Percentiles rank a stretch among this genome's conserved stretches.
phyloP scores from a whole-genome alignment of 2,888 invertebrate genomes.

The Tipula vernalis region DNA sequence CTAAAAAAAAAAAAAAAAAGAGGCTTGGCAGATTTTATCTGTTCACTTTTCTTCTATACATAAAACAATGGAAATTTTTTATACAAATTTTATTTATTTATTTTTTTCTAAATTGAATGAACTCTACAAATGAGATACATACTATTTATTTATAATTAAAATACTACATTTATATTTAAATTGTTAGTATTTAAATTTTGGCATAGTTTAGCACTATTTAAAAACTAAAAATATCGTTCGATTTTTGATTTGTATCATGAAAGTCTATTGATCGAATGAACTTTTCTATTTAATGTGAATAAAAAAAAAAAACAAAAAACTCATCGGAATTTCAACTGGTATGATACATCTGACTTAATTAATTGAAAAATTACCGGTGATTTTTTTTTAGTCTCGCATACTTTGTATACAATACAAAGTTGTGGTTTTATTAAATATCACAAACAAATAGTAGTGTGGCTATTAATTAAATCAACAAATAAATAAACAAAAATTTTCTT shows the following conservation, averaged over 20 bases:
- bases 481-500: background rate
- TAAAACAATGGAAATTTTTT: background rate
- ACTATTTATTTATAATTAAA: background rate
- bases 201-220: background rate
- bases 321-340: background rate
- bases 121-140: background rate
- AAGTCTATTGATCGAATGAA: conserved; percentile 8
- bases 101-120: background rate
- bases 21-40: background rate
- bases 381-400: background rate
- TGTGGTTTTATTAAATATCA: background rate
- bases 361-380: background rate
- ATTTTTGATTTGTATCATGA: background rate
- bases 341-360: background rate
- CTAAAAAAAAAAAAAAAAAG: background rate
- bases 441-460: background rate
- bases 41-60: background rate
- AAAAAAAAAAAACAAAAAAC: background rate
- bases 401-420: background rate
- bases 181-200: conserved; percentile 4
- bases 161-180: background rate
- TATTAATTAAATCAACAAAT: background rate
- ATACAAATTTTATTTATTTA: background rate
- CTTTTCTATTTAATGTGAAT: background rate
- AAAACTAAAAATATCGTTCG: background rate